A percentile compares a stretch with the other conserved stretches of the same genome.
Evolutionary conservation across 2,888 invertebrate genomes (phyloP).

Genomic region (Lamproptera curius): DNA sequence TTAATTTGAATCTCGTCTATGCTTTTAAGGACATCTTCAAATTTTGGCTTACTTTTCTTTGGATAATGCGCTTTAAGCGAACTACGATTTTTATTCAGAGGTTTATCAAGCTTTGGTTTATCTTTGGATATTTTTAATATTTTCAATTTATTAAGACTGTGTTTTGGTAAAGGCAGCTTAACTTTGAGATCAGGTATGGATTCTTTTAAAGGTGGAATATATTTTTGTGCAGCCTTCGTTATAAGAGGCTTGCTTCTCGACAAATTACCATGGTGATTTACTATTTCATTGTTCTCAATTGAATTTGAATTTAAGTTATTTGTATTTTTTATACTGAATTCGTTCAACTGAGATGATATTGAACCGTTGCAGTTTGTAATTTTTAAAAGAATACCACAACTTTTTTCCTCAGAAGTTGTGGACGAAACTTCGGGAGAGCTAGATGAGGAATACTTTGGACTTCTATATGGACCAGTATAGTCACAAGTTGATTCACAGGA

Average conservation of each 20-base stretch:
- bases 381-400: slow-evolving; percentile 58
- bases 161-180: slow-evolving; percentile 62
- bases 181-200: slow-evolving; percentile 61
- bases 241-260: slow-evolving; percentile 51
- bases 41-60: slow-evolving; percentile 69
- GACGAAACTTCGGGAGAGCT: slow-evolving; percentile 71
- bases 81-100: slow-evolving; percentile 34
- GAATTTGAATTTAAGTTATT: slow-evolving; percentile 50
- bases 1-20: slow-evolving; percentile 70
- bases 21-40: slow-evolving; percentile 73
- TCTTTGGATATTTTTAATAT: slow-evolving; percentile 61
- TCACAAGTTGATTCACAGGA: slow-evolving; percentile 52
- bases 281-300: slow-evolving; percentile 54
- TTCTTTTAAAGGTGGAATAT: slow-evolving; percentile 68
- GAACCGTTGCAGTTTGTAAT: slow-evolving; percentile 63
- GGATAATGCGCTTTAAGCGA: slow-evolving; percentile 34
- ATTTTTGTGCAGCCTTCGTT: slow-evolving; percentile 74
- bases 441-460: slow-evolving; percentile 38
- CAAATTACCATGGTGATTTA: slow-evolving; percentile 35
- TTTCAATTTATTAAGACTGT: slow-evolving; percentile 62
- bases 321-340: slow-evolving; percentile 34
- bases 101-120: slow-evolving; percentile 42
- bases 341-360: slow-evolving; percentile 55
- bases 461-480: slow-evolving; percentile 38
- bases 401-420: slow-evolving; percentile 67